Evolutionary conservation across 2,113 vertebrate species (phyloP).

Genomic region (Equus quagga): DNA sequence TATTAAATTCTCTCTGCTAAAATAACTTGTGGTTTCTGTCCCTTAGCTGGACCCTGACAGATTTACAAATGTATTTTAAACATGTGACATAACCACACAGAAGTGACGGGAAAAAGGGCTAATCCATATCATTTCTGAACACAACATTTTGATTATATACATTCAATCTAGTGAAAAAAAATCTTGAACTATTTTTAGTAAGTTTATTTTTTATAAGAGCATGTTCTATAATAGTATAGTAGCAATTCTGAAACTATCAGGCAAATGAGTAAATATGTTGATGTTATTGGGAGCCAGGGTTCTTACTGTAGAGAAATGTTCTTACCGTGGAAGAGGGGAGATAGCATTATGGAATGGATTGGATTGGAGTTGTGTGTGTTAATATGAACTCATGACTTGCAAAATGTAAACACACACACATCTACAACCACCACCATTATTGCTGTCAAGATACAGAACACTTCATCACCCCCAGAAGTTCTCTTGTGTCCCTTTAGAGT

Average conservation of each 20-base stretch:
- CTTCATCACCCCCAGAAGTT: neutral
- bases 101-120: neutral
- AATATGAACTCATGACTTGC: neutral
- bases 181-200: neutral
- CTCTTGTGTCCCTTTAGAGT: neutral
- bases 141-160: neutral
- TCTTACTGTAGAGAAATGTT: neutral
- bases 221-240: neutral
- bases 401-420: neutral
- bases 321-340: neutral
- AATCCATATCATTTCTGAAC: neutral
- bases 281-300: neutral
- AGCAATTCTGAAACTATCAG: neutral
- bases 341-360: neutral
- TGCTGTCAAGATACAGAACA: neutral
- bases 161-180: neutral
- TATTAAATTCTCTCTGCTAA: neutral
- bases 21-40: neutral
- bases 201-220: neutral
- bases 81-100: neutral
- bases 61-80: neutral
- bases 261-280: neutral
- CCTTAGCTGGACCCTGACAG: neutral
- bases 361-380: neutral
- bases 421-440: neutral